phyloP scores from a whole-genome alignment of 1,140 invertebrate genomes.

The Psix sp. region DNA sequence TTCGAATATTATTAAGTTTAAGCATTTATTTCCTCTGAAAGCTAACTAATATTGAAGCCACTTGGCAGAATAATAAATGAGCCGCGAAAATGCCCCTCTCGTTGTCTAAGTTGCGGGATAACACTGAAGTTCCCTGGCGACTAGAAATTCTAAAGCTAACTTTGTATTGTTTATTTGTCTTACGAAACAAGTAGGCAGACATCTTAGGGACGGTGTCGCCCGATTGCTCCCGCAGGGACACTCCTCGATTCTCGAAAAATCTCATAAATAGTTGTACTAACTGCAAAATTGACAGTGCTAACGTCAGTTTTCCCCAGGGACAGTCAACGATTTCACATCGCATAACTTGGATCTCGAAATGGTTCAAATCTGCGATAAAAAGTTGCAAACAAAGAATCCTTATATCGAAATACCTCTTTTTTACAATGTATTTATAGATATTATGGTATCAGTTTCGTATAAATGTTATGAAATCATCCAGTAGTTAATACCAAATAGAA shows the following conservation, averaged over 20 bases:
- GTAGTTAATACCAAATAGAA: too few species aligned
- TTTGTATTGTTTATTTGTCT: conserved; percentile 69
- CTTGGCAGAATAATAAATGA: conserved; percentile 72
- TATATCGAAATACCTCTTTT: too few species aligned
- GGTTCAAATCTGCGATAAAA: conserved; percentile 24
- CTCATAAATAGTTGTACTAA: conserved; percentile 61
- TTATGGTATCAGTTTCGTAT: too few species aligned
- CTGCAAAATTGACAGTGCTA: conserved; percentile 58
- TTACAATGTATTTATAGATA: too few species aligned
- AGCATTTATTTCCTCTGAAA: too few species aligned
- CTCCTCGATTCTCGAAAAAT: conserved; percentile 55
- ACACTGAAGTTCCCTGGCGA: conserved; percentile 54
- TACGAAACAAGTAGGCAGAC: conserved; percentile 54
- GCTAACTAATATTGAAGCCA: conserved; percentile 38
- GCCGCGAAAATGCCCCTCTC: conserved; percentile 68
- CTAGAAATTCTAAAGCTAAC: conserved; percentile 61
- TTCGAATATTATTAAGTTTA: too few species aligned
- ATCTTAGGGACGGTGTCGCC: conserved; percentile 54
- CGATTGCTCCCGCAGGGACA: conserved; percentile 62
- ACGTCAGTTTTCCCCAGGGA: conserved; percentile 48
- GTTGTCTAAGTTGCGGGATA: conserved; percentile 40
- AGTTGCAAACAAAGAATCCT: conserved; percentile 3
- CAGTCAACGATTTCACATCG: conserved; percentile 35
- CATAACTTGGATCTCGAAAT: conserved; percentile 51
- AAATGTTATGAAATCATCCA: too few species aligned